phyloP scores from a whole-genome alignment of 1,140 invertebrate species.

The Heliconius hermathena region DNA sequence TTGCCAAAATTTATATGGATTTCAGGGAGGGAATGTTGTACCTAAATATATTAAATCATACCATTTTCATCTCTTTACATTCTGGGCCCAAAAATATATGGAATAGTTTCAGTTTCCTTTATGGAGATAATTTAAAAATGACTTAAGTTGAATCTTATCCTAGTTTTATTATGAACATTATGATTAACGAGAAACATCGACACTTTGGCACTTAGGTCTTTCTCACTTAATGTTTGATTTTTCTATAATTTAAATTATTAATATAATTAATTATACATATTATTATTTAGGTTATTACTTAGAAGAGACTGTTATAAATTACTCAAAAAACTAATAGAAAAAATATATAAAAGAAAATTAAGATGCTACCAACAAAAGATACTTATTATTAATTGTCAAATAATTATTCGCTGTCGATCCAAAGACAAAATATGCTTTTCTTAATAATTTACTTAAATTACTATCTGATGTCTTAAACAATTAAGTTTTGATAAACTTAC shows the following conservation, averaged over 20 bases:
- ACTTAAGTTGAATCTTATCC: conserved; percentile 42
- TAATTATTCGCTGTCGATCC: neutral
- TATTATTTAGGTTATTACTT: too few species aligned
- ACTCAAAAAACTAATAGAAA: too few species aligned
- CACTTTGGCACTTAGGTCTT: conserved; percentile 71
- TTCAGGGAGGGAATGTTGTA: too few species aligned
- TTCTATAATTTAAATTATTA: neutral
- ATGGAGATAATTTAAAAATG: neutral
- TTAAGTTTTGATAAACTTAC: neutral
- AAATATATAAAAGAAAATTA: neutral
- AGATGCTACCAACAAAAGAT: neutral
- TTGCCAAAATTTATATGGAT: too few species aligned
- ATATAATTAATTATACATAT: too few species aligned
- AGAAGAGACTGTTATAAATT: too few species aligned
- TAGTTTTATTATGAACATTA: conserved; percentile 47
- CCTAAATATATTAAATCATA: too few species aligned
- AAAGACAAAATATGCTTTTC: conserved; percentile 2
- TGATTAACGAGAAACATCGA: conserved; percentile 50
- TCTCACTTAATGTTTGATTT: conserved; percentile 41
- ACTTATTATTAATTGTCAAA: neutral
- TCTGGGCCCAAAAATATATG: too few species aligned
- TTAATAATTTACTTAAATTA: conserved; percentile 15
- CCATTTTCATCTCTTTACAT: too few species aligned
- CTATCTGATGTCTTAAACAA: neutral
- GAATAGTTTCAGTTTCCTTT: too few species aligned